Evolutionary conservation across 1,140 invertebrate genomes (phyloP), one percentile per base, ranked within the genome.

Genomic region (Drosophila neocordata): DNA sequence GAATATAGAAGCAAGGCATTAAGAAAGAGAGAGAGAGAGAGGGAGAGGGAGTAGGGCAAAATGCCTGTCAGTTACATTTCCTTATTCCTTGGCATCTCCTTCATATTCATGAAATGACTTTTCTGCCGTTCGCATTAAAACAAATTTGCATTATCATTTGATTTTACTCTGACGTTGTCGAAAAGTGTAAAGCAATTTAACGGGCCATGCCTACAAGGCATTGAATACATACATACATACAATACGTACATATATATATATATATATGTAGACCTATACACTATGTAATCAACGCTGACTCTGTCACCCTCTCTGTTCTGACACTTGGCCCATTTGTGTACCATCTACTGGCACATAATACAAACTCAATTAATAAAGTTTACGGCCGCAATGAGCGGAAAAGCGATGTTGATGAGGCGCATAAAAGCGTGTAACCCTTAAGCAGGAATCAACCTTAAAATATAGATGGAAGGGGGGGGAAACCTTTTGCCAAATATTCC

Each of bases 301-400:
- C 1, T 7, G 5, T 4, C 11, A 12, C 1, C 7, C 38, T 48
- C 15, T 41, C 59, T 38, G 48, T 55, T 34, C 1, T 31, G 3
- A 4, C 27, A 4, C 27, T 31, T 31, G 27, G 27, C 27, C 27
- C 27, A 31, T 31, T 31, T 41, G 53, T 31, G 58, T 55, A 9
- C 13, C 13, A 18, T 44, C 41, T 15, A n/a, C 52, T 65, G 69
- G 71, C 73, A 80, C 77, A 62, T 58, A 65, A 77, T 70, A 73
- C 79, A 56, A 81, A 81, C 73, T 82, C 79, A 81, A 81, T 81
- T 81, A 81, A 81, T 82, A 82, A 77, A 77, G 79, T 81, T 77
- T 80, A 82, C 79, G 79, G 67, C 38, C 55, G 59, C 79, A 81
- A 64, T 71, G 37, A 77, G 78, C 78, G 78, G 66, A 65, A 77